Percentiles rank a stretch among this genome's conserved stretches.
Evolutionary conservation across 2,888 invertebrate species (phyloP).

Genomic region (Schizotus pectinicornis): DNA sequence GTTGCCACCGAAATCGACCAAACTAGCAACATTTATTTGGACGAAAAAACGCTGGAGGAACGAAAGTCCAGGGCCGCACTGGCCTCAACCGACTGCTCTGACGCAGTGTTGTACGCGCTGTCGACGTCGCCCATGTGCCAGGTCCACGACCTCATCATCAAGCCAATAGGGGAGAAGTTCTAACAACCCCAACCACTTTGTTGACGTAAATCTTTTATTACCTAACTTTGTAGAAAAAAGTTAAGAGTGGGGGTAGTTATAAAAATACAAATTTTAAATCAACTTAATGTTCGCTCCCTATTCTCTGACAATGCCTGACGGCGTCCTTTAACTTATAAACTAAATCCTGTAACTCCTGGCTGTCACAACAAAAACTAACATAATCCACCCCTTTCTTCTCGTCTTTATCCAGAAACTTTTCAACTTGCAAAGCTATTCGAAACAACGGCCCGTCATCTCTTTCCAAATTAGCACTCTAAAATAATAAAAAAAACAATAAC

Average conservation of each 20-base stretch:
- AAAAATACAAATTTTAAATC: constrained; percentile 11
- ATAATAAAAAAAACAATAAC: constrained; percentile 25
- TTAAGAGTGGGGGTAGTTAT: neutral
- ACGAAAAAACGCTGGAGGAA: constrained; percentile 2
- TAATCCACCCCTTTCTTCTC: constrained; percentile 57
- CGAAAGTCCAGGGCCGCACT: constrained; percentile 1
- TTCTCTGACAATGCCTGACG: constrained; percentile 66
- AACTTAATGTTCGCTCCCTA: constrained; percentile 45
- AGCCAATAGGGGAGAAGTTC: constrained; percentile 4
- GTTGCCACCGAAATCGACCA: constrained; percentile 11
- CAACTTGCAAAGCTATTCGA: constrained; percentile 49
- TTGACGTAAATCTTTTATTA: too few species aligned
- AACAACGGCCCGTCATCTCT: constrained; percentile 53
- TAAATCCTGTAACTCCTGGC: constrained; percentile 69
- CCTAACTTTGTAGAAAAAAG: too few species aligned
- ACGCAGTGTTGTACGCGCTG: constrained; percentile 13
- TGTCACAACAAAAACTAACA: constrained; percentile 67
- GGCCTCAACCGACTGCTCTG: constrained; percentile 9
- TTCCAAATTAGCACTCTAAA: constrained; percentile 51
- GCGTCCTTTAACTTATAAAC: constrained; percentile 72
- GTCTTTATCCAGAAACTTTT: constrained; percentile 53
- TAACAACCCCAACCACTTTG: too few species aligned
- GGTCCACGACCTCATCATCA: constrained; percentile 16
- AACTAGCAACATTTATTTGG: constrained; percentile 13
- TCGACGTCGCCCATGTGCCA: constrained; percentile 11